These are phyloP conservation scores for Catharus fuscescens DNA, from an alignment of 2,113 vertebrate genomes.

Conservation along the genomic window DNA sequence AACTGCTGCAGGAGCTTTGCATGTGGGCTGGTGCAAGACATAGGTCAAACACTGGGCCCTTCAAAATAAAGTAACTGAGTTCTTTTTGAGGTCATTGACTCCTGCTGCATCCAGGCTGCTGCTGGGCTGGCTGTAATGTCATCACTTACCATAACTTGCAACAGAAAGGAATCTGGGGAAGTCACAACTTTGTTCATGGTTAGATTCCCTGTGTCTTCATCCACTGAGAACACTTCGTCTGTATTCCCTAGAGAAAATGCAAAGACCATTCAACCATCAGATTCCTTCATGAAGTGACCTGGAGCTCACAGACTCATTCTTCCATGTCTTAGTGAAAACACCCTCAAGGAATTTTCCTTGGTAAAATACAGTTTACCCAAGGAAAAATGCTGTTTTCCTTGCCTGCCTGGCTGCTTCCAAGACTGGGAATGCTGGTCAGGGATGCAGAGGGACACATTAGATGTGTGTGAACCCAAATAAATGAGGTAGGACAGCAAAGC, in stretches of 20 bases:
- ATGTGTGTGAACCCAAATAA: neutral
- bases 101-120: neutral
- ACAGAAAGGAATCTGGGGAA: slow-evolving; percentile 64
- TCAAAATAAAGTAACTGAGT: neutral
- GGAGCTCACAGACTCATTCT: neutral
- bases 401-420: neutral
- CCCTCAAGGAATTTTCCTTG: neutral
- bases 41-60: neutral
- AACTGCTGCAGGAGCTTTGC: neutral
- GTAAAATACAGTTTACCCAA: neutral
- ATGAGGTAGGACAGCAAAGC: neutral
- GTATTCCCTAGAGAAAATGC: slow-evolving; percentile 75
- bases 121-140: neutral
- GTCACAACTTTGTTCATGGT: slow-evolving; percentile 81
- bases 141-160: slow-evolving; percentile 84
- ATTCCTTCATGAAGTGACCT: neutral
- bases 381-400: neutral
- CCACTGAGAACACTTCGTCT: slow-evolving; percentile 77
- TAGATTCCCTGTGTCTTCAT: slow-evolving; percentile 80
- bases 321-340: neutral
- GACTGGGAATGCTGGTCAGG: neutral
- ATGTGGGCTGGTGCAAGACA: neutral
- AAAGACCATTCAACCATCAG: neutral
- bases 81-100: neutral
- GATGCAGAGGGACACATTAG: neutral